Conservation (phyloP, 2,797 vertebrate genomes). For the Bradypodion ventrale region DNA sequence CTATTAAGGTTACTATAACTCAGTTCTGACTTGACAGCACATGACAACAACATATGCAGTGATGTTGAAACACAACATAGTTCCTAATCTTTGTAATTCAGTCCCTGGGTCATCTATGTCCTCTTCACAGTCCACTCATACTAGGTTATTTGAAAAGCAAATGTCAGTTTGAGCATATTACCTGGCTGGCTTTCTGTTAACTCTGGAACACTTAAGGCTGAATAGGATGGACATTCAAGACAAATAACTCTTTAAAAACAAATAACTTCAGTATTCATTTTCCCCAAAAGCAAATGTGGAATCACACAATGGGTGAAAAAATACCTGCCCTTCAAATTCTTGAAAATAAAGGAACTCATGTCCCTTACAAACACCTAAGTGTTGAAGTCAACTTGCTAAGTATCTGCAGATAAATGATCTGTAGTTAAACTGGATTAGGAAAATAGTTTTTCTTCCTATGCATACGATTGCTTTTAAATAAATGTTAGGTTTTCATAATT, state of each 20-base stretch:
- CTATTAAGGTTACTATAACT: too few species aligned
- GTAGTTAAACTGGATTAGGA: neutral
- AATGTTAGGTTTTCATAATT: neutral
- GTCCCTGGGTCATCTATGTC: neutral
- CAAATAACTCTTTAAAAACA: slow-evolving; percentile 13
- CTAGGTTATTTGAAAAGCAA: slow-evolving; percentile 11
- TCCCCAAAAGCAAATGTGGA: neutral
- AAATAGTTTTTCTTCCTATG: neutral
- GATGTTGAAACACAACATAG: neutral
- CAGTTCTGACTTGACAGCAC: too few species aligned
- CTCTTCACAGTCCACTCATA: neutral
- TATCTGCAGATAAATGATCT: neutral
- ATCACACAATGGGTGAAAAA: neutral
- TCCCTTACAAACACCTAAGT: neutral
- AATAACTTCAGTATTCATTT: slow-evolving; percentile 18
- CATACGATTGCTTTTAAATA: neutral
- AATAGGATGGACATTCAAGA: slow-evolving; percentile 4
- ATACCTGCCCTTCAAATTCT: neutral
- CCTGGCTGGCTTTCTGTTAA: neutral
- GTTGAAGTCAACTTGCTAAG: neutral
- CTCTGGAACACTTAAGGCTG: neutral
- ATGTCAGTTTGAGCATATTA: neutral
- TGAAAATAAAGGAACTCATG: neutral
- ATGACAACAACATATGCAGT: too few species aligned
- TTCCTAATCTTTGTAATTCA: neutral